Evolutionary conservation across 2,113 vertebrate species (phyloP), one percentile per base, ranked within the genome.

Genomic region (Oreotrochilus melanogaster): DNA sequence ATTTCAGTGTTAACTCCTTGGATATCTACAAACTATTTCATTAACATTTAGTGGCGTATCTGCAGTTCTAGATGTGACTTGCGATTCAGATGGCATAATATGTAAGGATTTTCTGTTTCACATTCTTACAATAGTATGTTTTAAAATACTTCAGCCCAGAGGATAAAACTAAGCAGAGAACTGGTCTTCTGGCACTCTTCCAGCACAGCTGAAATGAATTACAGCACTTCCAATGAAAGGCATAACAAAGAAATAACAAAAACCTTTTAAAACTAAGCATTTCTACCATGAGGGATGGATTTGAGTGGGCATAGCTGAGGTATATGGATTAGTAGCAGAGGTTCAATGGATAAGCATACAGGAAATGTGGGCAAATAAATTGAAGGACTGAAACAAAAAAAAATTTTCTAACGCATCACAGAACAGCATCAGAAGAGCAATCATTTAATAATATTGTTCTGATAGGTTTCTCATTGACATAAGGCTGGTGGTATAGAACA

Each of bases 181-280:
- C 33, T 69, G 27, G 23, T 89, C 39, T 47, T 88, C 45, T 94
- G 69, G 51, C 45, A 14, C 18, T 73, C 23, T 79, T 78, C 71
- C 78, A 89, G 42, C 43, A 86, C 62, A 92, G 42, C 72, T 94
- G 85, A 96, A 86, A 75, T 50, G 5, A 88, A 92, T 91, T 82
- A 64, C 10, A 30, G 69, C 11, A 18, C 42, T 88, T 96, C 23
- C 79, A 86, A 21, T 79, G 66, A 79, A 92, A 93, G 23, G 45
- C 43, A 0, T 57, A 81, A 62, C 69, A 82, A 6, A 80, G 31
- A 70, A 94, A 81, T 35, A 95, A 42, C 30, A 76, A 42, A 81
- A 81, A 10, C 6, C 51, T 93, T 93, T 89, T 72, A 84, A 88
- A 86, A 79, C 37, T 42, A 16, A 86, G 37, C 18, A 57, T 7